Conservation (phyloP, 1,140 invertebrate genomes). For the Frieseomelitta varia region DNA sequence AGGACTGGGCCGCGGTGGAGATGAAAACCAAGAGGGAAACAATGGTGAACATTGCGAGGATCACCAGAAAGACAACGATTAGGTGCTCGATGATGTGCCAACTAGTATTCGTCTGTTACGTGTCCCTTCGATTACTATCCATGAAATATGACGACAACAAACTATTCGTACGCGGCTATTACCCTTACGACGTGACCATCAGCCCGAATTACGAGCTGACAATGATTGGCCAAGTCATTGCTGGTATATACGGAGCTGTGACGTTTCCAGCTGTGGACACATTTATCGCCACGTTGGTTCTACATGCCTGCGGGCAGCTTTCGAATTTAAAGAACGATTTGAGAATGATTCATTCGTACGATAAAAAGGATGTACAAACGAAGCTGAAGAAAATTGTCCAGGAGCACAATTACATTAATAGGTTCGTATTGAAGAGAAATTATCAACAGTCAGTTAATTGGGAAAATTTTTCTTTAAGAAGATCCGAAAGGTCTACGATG, state of each 20-base stretch:
- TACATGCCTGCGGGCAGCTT: constrained; percentile 81
- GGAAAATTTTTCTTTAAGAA: too few species aligned
- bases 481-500: background rate
- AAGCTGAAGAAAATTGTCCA: constrained; percentile 29
- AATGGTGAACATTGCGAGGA: constrained; percentile 46
- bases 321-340: constrained; percentile 23
- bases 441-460: too few species aligned
- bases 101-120: background rate
- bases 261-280: constrained; percentile 81
- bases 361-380: background rate
- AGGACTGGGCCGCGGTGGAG: constrained; percentile 40
- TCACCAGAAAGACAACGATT: constrained; percentile 42
- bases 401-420: constrained; percentile 57
- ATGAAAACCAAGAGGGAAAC: background rate
- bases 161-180: constrained; percentile 38
- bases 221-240: constrained; percentile 76
- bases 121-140: background rate
- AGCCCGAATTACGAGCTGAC: constrained; percentile 81
- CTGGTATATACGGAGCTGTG: constrained; percentile 69
- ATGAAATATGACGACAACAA: background rate
- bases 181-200: constrained; percentile 77
- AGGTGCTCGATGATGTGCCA: constrained; percentile 18
- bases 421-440: constrained; percentile 32
- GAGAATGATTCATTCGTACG: background rate
- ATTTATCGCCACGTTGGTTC: constrained; percentile 78